phyloP scores from a whole-genome alignment of 64 coral and sea anemone genomes.

The Platygyra sinensis region DNA sequence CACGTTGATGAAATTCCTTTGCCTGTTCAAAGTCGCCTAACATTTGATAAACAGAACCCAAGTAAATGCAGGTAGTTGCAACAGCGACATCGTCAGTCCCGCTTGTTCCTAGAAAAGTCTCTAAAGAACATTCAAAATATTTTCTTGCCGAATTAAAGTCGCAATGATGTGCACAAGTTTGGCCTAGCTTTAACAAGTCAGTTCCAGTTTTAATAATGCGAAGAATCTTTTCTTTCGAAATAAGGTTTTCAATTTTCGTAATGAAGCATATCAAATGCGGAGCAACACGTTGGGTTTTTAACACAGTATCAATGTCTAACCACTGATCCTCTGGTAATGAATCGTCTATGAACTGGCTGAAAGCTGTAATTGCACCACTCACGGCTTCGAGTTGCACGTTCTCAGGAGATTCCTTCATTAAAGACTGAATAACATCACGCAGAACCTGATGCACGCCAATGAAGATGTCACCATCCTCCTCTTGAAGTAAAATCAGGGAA shows the following conservation, averaged over 20 bases:
- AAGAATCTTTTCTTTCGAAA: not conserved
- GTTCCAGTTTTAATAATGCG: not conserved
- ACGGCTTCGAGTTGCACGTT: not conserved
- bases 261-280: not conserved
- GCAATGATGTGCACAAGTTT: not conserved
- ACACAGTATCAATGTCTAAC: too few relatives aligned
- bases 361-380: not conserved
- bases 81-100: not conserved
- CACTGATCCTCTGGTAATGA: not conserved
- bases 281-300: not conserved
- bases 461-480: not conserved
- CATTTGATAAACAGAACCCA: not conserved
- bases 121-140: not conserved
- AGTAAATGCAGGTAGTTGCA: not conserved
- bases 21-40: too few relatives aligned
- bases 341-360: not conserved
- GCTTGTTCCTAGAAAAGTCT: not conserved
- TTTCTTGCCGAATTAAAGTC: not conserved
- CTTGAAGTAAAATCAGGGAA: too few relatives aligned
- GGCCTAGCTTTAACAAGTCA: not conserved
- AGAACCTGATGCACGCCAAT: slow-evolving; percentile 47
- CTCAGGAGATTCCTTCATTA: not conserved
- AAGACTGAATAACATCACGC: not conserved
- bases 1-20: too few relatives aligned
- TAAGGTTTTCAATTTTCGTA: not conserved